Evolutionary conservation across 1,140 invertebrate genomes (phyloP).

Genomic region (Daktulosphaira vitifoliae): DNA sequence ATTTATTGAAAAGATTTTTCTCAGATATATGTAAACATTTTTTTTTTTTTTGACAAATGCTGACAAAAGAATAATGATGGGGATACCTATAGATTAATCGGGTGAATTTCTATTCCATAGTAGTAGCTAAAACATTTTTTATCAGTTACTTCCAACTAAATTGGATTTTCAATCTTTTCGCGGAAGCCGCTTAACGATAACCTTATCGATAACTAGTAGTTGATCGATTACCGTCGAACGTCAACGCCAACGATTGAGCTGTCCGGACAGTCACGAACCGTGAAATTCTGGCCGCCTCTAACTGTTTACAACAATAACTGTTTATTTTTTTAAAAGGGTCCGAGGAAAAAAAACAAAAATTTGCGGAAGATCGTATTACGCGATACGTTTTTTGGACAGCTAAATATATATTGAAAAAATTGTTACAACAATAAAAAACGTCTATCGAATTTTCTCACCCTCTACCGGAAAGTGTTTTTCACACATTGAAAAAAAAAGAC

Average conservation of each 20-base stretch:
- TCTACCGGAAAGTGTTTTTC: constrained; percentile 22
- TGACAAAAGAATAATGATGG: too few species aligned
- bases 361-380: constrained; percentile 33
- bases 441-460: constrained; percentile 31
- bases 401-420: constrained; percentile 22
- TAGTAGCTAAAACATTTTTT: too few species aligned
- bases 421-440: constrained; percentile 5
- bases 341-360: background rate
- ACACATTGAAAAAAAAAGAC: constrained; percentile 15
- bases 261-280: constrained; percentile 12
- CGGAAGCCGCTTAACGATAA: constrained; percentile 12
- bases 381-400: background rate
- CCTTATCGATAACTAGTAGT: constrained; percentile 8
- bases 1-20: too few species aligned
- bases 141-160: too few species aligned
- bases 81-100: too few species aligned
- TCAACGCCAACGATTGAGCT: constrained; percentile 20
- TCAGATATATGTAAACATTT: too few species aligned
- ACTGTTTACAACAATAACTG: constrained; percentile 30
- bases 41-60: too few species aligned
- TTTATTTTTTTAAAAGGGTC: constrained; percentile 11
- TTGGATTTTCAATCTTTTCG: background rate
- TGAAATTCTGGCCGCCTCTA: constrained; percentile 28
- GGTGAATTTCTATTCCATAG: too few species aligned
- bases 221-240: constrained; percentile 26